These are phyloP conservation scores for Entomyzon cyanotis DNA, from an alignment of 2,113 vertebrate species.

Conservation along the genomic window DNA sequence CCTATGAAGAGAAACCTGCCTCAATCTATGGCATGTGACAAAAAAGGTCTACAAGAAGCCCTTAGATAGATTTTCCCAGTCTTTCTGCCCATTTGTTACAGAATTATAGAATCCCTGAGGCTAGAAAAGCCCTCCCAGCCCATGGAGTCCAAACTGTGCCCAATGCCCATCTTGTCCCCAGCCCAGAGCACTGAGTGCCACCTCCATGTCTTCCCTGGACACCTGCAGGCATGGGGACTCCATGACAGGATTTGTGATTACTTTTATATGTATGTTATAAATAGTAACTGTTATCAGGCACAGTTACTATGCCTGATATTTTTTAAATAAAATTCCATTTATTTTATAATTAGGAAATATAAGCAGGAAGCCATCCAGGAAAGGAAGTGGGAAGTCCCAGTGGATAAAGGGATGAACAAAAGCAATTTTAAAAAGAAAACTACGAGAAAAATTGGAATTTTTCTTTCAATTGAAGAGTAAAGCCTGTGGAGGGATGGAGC, in stretches of 20 bases:
- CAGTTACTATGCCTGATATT: neutral
- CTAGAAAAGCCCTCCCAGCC: neutral
- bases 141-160: neutral
- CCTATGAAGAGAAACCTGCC: neutral
- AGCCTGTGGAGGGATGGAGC: neutral
- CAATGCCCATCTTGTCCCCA: neutral
- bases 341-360: neutral
- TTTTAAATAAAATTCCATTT: neutral
- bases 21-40: neutral
- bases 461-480: neutral
- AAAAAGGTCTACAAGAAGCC: neutral
- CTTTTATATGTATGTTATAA: too few species aligned
- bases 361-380: neutral
- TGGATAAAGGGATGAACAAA: neutral
- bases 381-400: neutral
- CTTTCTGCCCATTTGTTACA: neutral
- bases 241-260: neutral
- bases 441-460: neutral
- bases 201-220: neutral
- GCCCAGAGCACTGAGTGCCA: neutral
- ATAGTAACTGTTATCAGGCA: too few species aligned
- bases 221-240: neutral
- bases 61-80: neutral
- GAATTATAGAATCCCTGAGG: accelerated
- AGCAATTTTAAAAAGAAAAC: neutral